phyloP scores from a whole-genome alignment of 2,888 invertebrate genomes.

The Lysandra coridon region DNA sequence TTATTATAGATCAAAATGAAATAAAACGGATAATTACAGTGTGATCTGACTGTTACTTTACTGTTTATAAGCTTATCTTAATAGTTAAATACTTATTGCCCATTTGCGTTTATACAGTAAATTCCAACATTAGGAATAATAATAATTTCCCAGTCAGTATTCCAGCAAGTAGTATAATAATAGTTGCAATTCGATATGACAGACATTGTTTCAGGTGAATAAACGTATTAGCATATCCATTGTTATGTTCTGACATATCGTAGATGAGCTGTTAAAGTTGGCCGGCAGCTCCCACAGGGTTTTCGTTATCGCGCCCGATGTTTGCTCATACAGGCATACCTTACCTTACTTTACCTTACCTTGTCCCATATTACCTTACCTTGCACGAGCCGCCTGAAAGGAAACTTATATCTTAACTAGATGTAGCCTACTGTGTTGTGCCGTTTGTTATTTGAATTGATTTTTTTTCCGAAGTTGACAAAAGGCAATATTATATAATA shows the following conservation, averaged over 20 bases:
- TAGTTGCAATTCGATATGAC: background rate
- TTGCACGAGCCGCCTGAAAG: background rate
- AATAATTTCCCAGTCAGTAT: too few relatives aligned
- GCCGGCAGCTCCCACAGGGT: constrained; percentile 1
- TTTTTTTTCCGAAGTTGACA: too few relatives aligned
- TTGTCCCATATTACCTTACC: background rate
- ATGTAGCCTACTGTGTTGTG: background rate
- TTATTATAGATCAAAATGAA: too few relatives aligned
- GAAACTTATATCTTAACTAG: constrained; percentile 14
- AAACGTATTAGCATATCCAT: constrained; percentile 1
- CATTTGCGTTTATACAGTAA: too few relatives aligned
- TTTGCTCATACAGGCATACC: constrained; percentile 4
- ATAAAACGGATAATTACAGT: too few relatives aligned
- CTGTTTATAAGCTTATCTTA: too few relatives aligned
- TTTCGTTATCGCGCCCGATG: constrained; percentile 15
- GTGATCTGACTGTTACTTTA: too few relatives aligned
- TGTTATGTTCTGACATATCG: constrained; percentile 3
- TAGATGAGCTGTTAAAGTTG: background rate
- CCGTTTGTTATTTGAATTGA: too few relatives aligned
- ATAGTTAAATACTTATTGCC: too few relatives aligned
- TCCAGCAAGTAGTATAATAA: background rate
- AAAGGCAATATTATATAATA: too few relatives aligned
- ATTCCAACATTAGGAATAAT: too few relatives aligned
- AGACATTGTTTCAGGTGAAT: background rate
- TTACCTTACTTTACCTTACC: background rate